Percentiles rank a stretch among this genome's conserved stretches.
phyloP scores from a whole-genome alignment of 1,140 invertebrate species.

The Philaenus spumarius region DNA sequence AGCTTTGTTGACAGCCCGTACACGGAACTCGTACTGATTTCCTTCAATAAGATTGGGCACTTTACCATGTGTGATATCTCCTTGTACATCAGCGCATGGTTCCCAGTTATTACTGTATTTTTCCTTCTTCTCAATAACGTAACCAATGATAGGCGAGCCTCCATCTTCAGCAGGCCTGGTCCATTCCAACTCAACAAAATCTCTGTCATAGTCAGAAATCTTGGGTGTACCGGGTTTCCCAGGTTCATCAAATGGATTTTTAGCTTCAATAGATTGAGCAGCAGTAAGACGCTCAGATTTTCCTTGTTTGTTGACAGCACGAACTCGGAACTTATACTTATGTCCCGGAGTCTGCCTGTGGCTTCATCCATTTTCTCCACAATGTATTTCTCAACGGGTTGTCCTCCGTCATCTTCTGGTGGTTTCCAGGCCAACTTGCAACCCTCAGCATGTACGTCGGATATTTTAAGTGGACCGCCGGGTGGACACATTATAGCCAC shows the following conservation, averaged over 20 bases:
- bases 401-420: slow-evolving; percentile 84
- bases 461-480: slow-evolving; percentile 84
- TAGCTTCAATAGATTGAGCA: slow-evolving; percentile 86
- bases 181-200: slow-evolving; percentile 96
- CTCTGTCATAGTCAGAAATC: slow-evolving; percentile 85
- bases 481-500: too few species aligned
- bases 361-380: slow-evolving; percentile 93
- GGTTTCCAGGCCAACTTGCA: slow-evolving; percentile 83
- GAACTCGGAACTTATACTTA: slow-evolving; percentile 94
- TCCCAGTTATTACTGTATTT: too few species aligned
- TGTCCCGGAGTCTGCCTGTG: slow-evolving; percentile 76
- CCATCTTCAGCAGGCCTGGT: slow-evolving; percentile 76
- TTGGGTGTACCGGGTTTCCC: slow-evolving; percentile 81
- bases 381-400: slow-evolving; percentile 83
- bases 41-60: too few species aligned
- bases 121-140: slow-evolving; percentile 94
- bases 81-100: too few species aligned
- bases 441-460: slow-evolving; percentile 77
- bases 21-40: too few species aligned
- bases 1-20: too few species aligned
- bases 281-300: slow-evolving; percentile 89
- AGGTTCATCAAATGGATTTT: slow-evolving; percentile 91
- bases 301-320: slow-evolving; percentile 93
- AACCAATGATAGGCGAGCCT: slow-evolving; percentile 83
- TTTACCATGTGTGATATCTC: too few species aligned